Conservation (phyloP, 2,113 vertebrate genomes). For the Sylvia atricapilla region DNA sequence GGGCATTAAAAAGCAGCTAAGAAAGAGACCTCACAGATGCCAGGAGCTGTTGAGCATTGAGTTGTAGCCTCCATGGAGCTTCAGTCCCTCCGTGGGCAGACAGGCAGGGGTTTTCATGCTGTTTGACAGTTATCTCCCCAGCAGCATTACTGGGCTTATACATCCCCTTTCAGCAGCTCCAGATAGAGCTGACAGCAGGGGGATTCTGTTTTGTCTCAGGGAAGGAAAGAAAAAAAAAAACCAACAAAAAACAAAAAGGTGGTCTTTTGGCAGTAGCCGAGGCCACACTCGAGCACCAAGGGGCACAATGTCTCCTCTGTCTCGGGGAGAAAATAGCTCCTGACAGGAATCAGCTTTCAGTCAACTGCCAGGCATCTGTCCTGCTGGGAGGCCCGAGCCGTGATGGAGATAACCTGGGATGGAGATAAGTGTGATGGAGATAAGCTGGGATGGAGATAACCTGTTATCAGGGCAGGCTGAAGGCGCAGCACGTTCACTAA, state of each 20-base stretch:
- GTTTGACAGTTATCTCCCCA: constrained; percentile 75
- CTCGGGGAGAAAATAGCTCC: constrained; percentile 74
- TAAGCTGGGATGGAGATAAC: background rate
- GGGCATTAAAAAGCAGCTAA: constrained; percentile 49
- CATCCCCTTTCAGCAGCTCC: constrained; percentile 71
- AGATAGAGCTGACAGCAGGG: constrained; percentile 70
- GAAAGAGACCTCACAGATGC: constrained; percentile 72
- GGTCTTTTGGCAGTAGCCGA: constrained; percentile 65
- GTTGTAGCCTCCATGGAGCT: constrained; percentile 74
- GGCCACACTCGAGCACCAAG: constrained; percentile 68
- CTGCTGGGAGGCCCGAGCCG: constrained; percentile 58
- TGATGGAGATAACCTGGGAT: constrained; percentile 45
- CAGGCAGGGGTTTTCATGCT: constrained; percentile 74
- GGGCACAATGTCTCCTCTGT: constrained; percentile 80
- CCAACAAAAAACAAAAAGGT: constrained; percentile 66
- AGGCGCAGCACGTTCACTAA: background rate
- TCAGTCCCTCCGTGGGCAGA: constrained; percentile 54
- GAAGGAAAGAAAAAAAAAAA: background rate
- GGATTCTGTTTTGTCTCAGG: constrained; percentile 76
- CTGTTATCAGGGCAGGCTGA: constrained; percentile 54
- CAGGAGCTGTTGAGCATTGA: constrained; percentile 74
- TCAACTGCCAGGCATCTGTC: constrained; percentile 70
- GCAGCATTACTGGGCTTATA: constrained; percentile 59
- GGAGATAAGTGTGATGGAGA: background rate
- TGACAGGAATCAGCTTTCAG: constrained; percentile 84